A percentile compares a stretch with the other conserved stretches of the same genome.
phyloP scores from a whole-genome alignment of 1,140 invertebrate species.

The Leucophenga varia region DNA sequence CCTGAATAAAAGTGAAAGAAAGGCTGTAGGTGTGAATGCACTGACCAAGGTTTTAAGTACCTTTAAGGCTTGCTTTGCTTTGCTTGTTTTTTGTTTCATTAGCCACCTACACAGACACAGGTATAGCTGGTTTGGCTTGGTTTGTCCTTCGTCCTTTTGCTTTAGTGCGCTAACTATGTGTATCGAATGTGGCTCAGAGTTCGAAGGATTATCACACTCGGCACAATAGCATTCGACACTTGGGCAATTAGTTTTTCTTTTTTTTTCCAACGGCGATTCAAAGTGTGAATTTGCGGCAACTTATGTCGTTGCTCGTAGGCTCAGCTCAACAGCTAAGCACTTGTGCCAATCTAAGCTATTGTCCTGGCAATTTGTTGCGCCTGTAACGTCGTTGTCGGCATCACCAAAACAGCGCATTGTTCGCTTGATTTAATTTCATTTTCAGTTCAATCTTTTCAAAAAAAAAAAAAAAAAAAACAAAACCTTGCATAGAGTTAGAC shows the following conservation, averaged over 20 bases:
- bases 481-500: too few relatives aligned
- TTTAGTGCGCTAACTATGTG: slow-evolving; percentile 53
- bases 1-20: too few relatives aligned
- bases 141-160: slow-evolving; percentile 23
- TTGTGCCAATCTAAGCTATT: slow-evolving; percentile 53
- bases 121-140: slow-evolving; percentile 6
- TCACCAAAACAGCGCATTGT: too few relatives aligned
- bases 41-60: slow-evolving; percentile 51
- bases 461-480: too few relatives aligned
- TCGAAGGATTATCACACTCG: slow-evolving; percentile 49
- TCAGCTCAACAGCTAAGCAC: slow-evolving; percentile 19
- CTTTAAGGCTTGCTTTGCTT: slow-evolving; percentile 8
- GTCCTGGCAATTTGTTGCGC: too few relatives aligned
- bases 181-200: slow-evolving; percentile 37
- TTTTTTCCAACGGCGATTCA: too few relatives aligned
- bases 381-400: too few relatives aligned
- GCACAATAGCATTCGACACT: slow-evolving; percentile 39
- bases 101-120: slow-evolving; percentile 40
- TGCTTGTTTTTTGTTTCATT: too few relatives aligned
- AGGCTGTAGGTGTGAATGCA: slow-evolving; percentile 42
- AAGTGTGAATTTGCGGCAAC: too few relatives aligned
- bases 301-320: too few relatives aligned
- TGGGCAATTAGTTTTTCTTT: slow-evolving; percentile 16
- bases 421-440: too few relatives aligned
- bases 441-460: background rate